Evolutionary conservation across 1,140 invertebrate species (phyloP).

Genomic region (Orussus abietinus): DNA sequence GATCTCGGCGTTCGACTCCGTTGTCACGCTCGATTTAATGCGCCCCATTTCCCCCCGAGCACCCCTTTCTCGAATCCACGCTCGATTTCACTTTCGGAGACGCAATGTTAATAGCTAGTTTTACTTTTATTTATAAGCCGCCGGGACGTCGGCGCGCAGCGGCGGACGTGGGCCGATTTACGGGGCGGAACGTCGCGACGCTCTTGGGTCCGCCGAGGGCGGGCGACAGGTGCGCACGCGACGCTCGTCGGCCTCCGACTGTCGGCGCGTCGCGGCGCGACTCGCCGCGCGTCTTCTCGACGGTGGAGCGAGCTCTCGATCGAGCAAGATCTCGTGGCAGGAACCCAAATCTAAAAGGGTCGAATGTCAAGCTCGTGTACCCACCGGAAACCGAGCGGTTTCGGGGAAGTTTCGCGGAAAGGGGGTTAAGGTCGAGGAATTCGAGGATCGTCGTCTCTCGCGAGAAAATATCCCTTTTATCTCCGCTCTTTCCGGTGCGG

Average conservation of each 20-base stretch:
- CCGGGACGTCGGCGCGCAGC: no score
- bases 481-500: no score
- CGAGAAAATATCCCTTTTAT: no score
- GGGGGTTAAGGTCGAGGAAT: no score
- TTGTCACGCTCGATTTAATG: no score
- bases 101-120: conserved; percentile 6
- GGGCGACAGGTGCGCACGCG: conserved; percentile 29
- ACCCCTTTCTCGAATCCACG: conserved; percentile 3
- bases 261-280: conserved; percentile 18
- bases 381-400: no score
- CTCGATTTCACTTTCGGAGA: conserved; percentile 1
- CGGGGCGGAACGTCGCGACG: no score
- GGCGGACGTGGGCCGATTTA: not conserved
- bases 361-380: conserved; percentile 48
- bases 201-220: not conserved
- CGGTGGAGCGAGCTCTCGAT: conserved; percentile 34
- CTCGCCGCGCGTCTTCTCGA: no score
- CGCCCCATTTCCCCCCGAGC: not conserved
- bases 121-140: not conserved
- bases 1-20: no score
- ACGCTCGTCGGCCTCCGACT: conserved; percentile 38
- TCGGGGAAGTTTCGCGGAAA: no score
- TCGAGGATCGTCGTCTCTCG: no score
- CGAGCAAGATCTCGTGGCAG: conserved; percentile 45
- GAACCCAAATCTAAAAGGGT: conserved; percentile 46